Conservation (phyloP, 2,113 vertebrate genomes). For the Mugil cephalus region DNA sequence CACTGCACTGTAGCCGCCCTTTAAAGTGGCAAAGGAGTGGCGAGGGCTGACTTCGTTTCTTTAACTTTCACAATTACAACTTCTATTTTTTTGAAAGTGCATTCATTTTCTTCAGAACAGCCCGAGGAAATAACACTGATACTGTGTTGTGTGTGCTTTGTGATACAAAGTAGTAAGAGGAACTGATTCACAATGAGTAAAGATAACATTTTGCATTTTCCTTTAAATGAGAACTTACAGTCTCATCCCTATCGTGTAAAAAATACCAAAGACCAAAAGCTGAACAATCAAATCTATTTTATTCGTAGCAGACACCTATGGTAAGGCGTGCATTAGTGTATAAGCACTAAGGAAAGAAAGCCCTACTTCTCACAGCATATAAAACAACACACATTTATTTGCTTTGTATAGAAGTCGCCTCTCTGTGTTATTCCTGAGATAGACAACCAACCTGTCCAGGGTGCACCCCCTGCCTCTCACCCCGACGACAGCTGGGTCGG, state of each 20-base stretch:
- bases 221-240: no score
- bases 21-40: neutral
- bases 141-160: slow-evolving; percentile 11
- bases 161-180: neutral
- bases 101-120: slow-evolving; percentile 16
- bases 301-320: no score
- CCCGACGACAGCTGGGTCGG: no score
- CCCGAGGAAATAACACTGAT: neutral
- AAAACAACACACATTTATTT: no score
- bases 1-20: neutral
- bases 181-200: neutral
- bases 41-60: neutral
- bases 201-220: neutral
- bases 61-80: slow-evolving; percentile 12
- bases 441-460: no score
- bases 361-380: no score
- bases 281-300: slow-evolving; percentile 11
- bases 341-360: no score
- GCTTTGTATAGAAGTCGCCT: no score
- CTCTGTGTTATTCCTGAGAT: no score
- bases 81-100: slow-evolving; percentile 6
- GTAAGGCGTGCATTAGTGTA: no score
- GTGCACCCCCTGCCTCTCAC: no score
- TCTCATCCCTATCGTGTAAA: no score
- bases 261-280: slow-evolving; percentile 23